A percentile compares a stretch with the other conserved stretches of the same genome.
Conservation (phyloP, 2,113 vertebrate species). For the Perca flavescens region DNA sequence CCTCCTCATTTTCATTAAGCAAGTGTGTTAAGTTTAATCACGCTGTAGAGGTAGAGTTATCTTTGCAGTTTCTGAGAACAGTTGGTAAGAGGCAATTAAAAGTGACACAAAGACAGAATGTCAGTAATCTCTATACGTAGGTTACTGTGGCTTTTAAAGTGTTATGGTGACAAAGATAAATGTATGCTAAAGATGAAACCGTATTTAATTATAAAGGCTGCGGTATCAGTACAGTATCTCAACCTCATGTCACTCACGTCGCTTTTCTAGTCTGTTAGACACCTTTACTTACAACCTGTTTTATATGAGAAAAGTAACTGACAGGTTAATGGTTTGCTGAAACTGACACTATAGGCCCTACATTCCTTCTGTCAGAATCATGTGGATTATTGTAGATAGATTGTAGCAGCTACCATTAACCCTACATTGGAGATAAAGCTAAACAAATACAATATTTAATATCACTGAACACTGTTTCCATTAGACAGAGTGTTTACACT, state of each 20-base stretch:
- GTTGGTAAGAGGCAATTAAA: conserved; percentile 56
- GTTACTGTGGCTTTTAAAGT: conserved; percentile 30
- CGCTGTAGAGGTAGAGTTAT: conserved; percentile 4
- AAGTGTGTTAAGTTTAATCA: conserved; percentile 40
- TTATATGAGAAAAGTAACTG: neutral
- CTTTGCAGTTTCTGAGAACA: conserved; percentile 25
- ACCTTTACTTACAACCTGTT: conserved; percentile 15
- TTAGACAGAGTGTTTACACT: conserved; percentile 10
- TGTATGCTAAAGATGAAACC: conserved; percentile 35
- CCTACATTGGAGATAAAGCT: neutral
- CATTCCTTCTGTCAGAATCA: conserved; percentile 4
- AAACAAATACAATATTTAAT: conserved; percentile 14
- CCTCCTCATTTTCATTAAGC: conserved; percentile 3
- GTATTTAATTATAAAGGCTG: conserved; percentile 53
- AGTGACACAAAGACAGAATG: conserved; percentile 51
- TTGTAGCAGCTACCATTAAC: conserved; percentile 3
- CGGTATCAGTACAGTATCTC: conserved; percentile 8
- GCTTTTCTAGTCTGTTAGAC: conserved; percentile 6
- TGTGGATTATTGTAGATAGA: neutral
- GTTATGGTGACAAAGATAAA: conserved; percentile 64
- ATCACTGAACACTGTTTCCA: neutral
- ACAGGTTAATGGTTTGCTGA: conserved; percentile 25
- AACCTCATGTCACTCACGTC: neutral
- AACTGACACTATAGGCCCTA: neutral
- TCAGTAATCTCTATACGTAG: conserved; percentile 33